These are phyloP conservation scores for Himalopsyche japonica DNA, from an alignment of 2,888 invertebrate species.

Conservation along the genomic window DNA sequence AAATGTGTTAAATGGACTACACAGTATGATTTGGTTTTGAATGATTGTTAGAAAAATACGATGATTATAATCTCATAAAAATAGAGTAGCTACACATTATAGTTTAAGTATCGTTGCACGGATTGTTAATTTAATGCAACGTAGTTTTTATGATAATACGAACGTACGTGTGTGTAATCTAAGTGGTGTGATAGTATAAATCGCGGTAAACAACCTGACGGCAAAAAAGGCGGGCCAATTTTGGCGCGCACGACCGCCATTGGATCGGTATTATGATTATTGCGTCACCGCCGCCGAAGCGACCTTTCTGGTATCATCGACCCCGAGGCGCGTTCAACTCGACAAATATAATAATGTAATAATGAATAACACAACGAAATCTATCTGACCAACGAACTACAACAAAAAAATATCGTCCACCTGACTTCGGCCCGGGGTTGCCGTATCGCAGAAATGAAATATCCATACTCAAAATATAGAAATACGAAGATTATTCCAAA, in stretches of 20 bases:
- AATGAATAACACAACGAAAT: not conserved
- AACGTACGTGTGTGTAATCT: not conserved
- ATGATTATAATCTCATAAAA: too few relatives aligned
- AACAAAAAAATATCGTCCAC: not conserved
- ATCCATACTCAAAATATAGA: too few relatives aligned
- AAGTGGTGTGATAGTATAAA: not conserved
- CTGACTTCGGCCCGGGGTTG: not conserved
- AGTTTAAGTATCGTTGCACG: too few relatives aligned
- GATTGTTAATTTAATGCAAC: too few relatives aligned
- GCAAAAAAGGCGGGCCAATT: not conserved
- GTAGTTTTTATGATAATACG: too few relatives aligned
- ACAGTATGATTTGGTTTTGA: too few relatives aligned
- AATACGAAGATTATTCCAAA: too few relatives aligned
- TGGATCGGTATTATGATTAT: slow-evolving; percentile 6
- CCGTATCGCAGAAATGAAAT: not conserved
- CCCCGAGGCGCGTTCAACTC: not conserved
- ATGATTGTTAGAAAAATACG: too few relatives aligned
- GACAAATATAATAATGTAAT: not conserved
- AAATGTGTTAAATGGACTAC: too few relatives aligned
- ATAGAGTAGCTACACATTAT: too few relatives aligned
- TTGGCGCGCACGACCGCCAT: slow-evolving; percentile 17
- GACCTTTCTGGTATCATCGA: not conserved
- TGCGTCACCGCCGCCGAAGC: not conserved
- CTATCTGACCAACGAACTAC: not conserved
- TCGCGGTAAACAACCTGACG: not conserved